A percentile compares a stretch with the other conserved stretches of the same genome.
Conservation (phyloP, 1,140 invertebrate genomes). For the Zaprionus camerounensis region DNA sequence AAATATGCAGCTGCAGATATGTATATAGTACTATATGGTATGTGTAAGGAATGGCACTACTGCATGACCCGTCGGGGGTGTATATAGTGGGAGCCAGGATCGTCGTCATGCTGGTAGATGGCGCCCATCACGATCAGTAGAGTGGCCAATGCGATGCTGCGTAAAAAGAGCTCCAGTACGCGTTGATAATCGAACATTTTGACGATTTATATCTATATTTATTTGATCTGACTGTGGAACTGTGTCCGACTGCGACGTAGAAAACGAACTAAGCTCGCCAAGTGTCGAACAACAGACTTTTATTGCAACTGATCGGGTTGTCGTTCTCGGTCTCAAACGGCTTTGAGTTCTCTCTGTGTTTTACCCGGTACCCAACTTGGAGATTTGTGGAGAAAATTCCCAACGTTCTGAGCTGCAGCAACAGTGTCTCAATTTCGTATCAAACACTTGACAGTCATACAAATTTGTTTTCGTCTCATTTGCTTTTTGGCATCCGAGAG, state of each 20-base stretch:
- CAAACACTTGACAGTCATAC: constrained; percentile 30
- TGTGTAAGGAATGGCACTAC: background rate
- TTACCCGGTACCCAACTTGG: constrained; percentile 9
- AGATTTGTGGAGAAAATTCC: constrained; percentile 33
- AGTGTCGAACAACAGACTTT: constrained; percentile 14
- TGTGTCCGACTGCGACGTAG: constrained; percentile 14
- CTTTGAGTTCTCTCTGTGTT: constrained; percentile 5
- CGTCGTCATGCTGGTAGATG: constrained; percentile 50
- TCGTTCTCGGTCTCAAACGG: no score
- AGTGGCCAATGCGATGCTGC: constrained; percentile 37
- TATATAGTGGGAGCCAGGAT: constrained; percentile 59
- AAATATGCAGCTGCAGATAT: background rate
- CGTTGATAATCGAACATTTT: constrained; percentile 35
- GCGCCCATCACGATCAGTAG: constrained; percentile 59
- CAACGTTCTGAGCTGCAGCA: constrained; percentile 12
- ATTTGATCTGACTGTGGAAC: constrained; percentile 4
- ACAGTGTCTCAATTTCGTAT: constrained; percentile 26
- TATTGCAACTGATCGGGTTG: constrained; percentile 25
- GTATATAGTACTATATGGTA: background rate
- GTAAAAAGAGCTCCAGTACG: constrained; percentile 13
- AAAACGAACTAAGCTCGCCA: constrained; percentile 23
- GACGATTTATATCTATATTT: constrained; percentile 2
- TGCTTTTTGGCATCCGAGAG: constrained; percentile 29
- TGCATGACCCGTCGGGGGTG: constrained; percentile 62
- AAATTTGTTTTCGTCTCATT: constrained; percentile 31